Conservation (phyloP, 2,888 invertebrate species). For the Drosophila nr. perissopoda region DNA sequence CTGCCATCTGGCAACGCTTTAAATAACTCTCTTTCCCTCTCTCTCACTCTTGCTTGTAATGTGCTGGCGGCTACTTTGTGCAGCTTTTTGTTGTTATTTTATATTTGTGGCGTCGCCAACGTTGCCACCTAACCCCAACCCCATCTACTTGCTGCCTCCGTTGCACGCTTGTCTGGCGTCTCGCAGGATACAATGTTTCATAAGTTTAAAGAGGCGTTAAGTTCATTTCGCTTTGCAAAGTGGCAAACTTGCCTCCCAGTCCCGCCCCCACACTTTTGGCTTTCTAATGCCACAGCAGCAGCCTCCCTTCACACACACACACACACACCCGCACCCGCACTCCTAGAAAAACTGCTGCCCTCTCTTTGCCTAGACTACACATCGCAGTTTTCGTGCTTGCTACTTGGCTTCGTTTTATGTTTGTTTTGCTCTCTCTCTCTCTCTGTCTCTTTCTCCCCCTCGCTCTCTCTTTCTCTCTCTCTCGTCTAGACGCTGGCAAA, state of each 20-base stretch:
- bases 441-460: not conserved
- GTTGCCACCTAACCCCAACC: not conserved
- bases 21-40: not conserved
- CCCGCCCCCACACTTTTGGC: not conserved
- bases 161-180: slow-evolving; percentile 24
- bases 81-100: not conserved
- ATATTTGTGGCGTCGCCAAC: slow-evolving; percentile 13
- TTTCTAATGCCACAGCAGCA: slow-evolving; percentile 27
- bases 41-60: not conserved
- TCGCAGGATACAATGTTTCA: slow-evolving; percentile 67
- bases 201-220: slow-evolving; percentile 77
- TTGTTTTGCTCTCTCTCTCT: slow-evolving; percentile 45
- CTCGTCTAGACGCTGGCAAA: slow-evolving; percentile 43
- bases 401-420: slow-evolving; percentile 59
- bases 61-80: not conserved
- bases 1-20: slow-evolving; percentile 39
- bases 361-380: not conserved
- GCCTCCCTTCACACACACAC: not conserved
- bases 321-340: not conserved
- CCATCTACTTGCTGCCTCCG: not conserved
- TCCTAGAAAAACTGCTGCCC: not conserved
- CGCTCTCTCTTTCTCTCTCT: not conserved
- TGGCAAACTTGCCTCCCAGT: slow-evolving; percentile 8
- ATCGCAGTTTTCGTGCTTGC: slow-evolving; percentile 5
- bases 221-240: slow-evolving; percentile 61